These are phyloP conservation scores for Acronicta alni DNA, from an alignment of 2,888 invertebrate genomes.

Conservation along the genomic window DNA sequence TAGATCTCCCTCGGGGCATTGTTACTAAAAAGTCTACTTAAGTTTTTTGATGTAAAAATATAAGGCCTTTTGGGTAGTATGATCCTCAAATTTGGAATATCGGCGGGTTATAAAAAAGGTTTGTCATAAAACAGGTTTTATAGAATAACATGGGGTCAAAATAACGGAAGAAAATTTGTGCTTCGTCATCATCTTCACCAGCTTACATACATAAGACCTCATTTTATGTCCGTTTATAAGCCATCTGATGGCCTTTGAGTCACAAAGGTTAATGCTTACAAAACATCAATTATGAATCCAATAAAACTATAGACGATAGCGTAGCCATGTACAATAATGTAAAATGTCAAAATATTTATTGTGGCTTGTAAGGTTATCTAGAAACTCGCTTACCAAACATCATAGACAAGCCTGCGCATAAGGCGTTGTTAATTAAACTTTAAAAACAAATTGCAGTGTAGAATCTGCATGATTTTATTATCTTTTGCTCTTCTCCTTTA, in stretches of 20 bases:
- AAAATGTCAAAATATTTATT: conserved; percentile 26
- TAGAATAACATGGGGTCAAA: no score
- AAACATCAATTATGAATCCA: conserved; percentile 2
- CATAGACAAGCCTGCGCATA: conserved; percentile 1
- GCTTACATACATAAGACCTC: no score
- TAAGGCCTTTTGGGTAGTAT: no score
- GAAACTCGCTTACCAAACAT: conserved; percentile 2
- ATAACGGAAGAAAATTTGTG: no score
- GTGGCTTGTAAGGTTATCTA: conserved; percentile 5
- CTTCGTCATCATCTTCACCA: no score
- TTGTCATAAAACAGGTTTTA: no score
- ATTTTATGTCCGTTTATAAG: no score
- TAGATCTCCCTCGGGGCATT: no score
- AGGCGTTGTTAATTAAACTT: conserved; percentile 28
- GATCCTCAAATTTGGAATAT: no score
- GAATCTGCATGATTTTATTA: conserved; percentile 39
- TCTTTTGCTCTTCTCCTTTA: conserved; percentile 8
- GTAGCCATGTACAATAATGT: neutral
- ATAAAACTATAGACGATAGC: neutral
- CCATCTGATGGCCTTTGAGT: neutral
- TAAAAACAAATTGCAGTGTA: conserved; percentile 27
- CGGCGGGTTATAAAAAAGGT: no score
- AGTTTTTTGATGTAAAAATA: no score
- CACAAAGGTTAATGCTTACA: neutral
- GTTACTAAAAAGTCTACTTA: no score